Evolutionary conservation across 2,797 vertebrate species (phyloP), one percentile per base, ranked within the genome.

Genomic region (Micropoecilia bifurca): DNA sequence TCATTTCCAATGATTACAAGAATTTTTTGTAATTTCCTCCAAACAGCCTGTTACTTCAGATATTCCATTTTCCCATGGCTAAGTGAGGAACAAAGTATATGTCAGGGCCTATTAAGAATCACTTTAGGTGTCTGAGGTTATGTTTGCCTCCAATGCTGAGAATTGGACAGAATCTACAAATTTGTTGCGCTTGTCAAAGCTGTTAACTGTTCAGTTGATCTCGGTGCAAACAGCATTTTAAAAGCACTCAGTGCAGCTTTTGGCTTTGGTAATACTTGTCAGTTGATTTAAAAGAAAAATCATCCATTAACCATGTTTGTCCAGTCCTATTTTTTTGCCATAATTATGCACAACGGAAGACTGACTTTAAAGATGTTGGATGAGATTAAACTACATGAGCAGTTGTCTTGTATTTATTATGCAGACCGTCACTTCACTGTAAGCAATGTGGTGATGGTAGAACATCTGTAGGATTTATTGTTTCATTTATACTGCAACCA

Each of bases 71-170:
- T 48, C 45, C 43, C 43, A 46, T 80, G 82, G 71, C 55, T 66
- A 16, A 7, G 71, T 80, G 80, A 86, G 53, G 83, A 66, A 73
- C 39, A 63, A 28, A 74, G 63, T 22, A 59, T 5, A 66, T 28
- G 69, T 74, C 69, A 50, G 36, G 66, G 78, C 61, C 59, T 73
- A 83, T 46, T 76, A 83, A 77, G 71, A 48, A 83, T 84, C 48
- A 47, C 76, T 77, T 82, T 36, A 63, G 57, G 47, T 74, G 80
- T 82, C 79, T 77, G 75, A 82, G 76, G 46, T 33, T 53, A 18
- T 12, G 53, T 14, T 59, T 71, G 63, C 12, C 71, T 61, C 41
- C 75, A 48, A 43, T 5, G 72, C 72, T 12, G 73, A 68, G 46
- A 46, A 18, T 57, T 2, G 1, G 53, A 22, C 30, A 81, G 47